Conservation (phyloP, 2,797 vertebrate genomes). For the Decapterus maruadsi region DNA sequence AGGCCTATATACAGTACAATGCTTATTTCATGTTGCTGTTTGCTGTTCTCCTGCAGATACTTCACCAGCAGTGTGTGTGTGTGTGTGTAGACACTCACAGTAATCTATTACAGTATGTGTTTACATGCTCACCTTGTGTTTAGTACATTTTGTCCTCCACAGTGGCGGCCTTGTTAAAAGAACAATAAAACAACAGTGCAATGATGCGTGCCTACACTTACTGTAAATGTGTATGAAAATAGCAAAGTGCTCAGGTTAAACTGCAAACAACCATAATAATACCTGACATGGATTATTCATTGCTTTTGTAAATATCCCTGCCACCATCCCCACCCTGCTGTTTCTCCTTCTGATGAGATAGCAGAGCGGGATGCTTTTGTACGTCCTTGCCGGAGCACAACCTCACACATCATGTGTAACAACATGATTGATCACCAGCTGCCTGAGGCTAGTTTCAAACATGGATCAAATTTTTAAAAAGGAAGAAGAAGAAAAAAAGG, state of each 20-base stretch:
- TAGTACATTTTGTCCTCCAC: slow-evolving; percentile 10
- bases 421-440: slow-evolving; percentile 24
- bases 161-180: slow-evolving; percentile 1
- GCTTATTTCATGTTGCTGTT: neutral
- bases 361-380: neutral
- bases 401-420: neutral
- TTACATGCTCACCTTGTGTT: neutral
- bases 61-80: neutral
- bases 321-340: neutral
- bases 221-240: slow-evolving; percentile 1
- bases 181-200: neutral
- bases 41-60: neutral
- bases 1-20: neutral
- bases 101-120: too few relatives aligned
- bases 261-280: slow-evolving; percentile 5
- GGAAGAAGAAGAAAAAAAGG: neutral
- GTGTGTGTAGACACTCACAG: too few relatives aligned
- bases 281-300: slow-evolving; percentile 6
- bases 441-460: neutral
- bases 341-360: slow-evolving; percentile 22
- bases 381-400: neutral
- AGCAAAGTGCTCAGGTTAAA: slow-evolving; percentile 8
- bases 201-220: neutral
- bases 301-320: slow-evolving; percentile 14
- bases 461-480: neutral